Percentiles rank a stretch among this genome's conserved stretches.
These are phyloP conservation scores for Madoqua kirkii DNA, from an alignment of 2,113 vertebrate genomes.

Conservation along the genomic window DNA sequence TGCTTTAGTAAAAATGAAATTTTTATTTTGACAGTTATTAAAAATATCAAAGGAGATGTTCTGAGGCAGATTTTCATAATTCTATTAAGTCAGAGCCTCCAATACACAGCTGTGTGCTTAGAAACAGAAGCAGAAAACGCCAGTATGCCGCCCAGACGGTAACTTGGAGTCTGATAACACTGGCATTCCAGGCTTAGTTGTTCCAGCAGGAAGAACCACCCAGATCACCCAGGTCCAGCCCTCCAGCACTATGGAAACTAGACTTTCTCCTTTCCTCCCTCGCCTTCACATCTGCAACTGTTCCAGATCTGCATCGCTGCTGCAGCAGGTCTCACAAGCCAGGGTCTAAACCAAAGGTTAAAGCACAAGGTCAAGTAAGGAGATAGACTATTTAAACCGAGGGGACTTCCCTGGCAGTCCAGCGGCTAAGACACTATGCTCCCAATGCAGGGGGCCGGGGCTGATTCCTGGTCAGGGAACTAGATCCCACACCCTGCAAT, in stretches of 20 bases:
- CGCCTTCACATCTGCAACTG: rapidly evolving
- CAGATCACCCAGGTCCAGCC: rapidly evolving
- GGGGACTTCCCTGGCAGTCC: background rate
- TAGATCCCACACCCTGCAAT: background rate
- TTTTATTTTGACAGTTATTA: conserved; percentile 21
- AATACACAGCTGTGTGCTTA: background rate
- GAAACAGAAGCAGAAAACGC: conserved; percentile 29
- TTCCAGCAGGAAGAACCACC: background rate
- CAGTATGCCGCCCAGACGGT: background rate
- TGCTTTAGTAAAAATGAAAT: background rate
- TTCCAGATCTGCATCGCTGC: background rate
- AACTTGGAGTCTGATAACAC: rapidly evolving
- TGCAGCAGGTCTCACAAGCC: background rate
- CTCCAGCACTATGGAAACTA: background rate
- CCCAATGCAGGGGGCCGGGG: background rate
- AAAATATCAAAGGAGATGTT: conserved; percentile 48
- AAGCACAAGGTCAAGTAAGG: background rate
- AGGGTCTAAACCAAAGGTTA: background rate
- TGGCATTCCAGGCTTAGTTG: rapidly evolving
- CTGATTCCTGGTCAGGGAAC: background rate
- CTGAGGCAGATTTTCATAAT: background rate
- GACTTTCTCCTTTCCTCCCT: background rate
- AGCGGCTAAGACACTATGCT: background rate
- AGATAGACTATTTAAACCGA: background rate
- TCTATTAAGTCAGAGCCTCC: background rate